These are phyloP conservation scores for Grammomys surdaster DNA, from an alignment of 2,113 vertebrate genomes.

Conservation along the genomic window DNA sequence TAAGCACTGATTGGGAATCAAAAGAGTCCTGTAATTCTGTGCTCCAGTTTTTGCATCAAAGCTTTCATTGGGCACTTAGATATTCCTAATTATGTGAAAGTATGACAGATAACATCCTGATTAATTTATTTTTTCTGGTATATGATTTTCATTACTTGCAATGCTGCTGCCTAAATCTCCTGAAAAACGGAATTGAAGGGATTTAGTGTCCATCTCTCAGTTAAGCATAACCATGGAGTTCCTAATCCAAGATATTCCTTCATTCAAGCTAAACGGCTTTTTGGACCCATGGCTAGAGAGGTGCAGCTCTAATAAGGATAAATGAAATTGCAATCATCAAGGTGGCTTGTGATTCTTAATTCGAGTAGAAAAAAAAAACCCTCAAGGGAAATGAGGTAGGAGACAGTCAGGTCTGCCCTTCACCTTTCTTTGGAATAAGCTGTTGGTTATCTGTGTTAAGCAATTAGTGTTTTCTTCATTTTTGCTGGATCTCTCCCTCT, in stretches of 20 bases:
- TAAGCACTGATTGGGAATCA: no score
- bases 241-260: conserved; percentile 50
- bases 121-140: conserved; percentile 68
- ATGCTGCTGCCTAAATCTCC: conserved; percentile 40
- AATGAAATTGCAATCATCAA: background rate
- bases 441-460: conserved; percentile 3
- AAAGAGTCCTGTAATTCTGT: conserved; percentile 65
- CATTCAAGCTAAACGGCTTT: background rate
- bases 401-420: conserved; percentile 8
- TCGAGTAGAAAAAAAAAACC: conserved; percentile 13
- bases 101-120: conserved; percentile 59
- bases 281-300: background rate
- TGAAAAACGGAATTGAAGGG: conserved; percentile 52
- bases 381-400: conserved; percentile 31
- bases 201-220: conserved; percentile 30
- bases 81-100: conserved; percentile 71
- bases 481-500: background rate
- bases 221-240: conserved; percentile 31
- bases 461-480: conserved; percentile 42
- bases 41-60: conserved; percentile 74
- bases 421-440: background rate
- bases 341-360: conserved; percentile 1
- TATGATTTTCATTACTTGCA: conserved; percentile 33
- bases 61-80: conserved; percentile 70
- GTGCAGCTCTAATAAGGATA: background rate